Conservation (phyloP, 2,113 vertebrate genomes). For the Silurus asotus region DNA sequence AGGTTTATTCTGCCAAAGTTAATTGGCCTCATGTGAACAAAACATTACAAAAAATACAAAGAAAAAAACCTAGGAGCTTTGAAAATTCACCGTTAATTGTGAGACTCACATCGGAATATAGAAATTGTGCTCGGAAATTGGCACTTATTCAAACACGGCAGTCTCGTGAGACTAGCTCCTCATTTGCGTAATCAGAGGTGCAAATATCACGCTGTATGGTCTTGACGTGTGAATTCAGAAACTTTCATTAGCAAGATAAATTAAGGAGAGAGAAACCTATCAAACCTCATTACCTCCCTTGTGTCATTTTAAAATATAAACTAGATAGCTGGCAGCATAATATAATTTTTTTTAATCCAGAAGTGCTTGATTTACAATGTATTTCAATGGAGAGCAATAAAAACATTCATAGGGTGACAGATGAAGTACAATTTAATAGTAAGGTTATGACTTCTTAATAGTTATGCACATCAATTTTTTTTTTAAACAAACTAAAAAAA, state of each 20-base stretch:
- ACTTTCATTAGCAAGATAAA: constrained; percentile 1
- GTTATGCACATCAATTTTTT: background rate
- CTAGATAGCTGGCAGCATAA: constrained; percentile 9
- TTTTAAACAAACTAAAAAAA: no score
- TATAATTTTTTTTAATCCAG: constrained; percentile 6
- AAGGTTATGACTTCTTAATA: background rate
- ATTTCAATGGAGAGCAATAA: background rate
- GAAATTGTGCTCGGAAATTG: background rate
- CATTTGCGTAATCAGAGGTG: constrained; percentile 11
- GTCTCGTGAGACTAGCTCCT: constrained; percentile 9
- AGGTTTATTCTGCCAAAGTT: constrained; percentile 38
- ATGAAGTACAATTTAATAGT: background rate
- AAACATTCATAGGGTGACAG: background rate
- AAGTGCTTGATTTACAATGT: background rate
- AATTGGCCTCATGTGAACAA: constrained; percentile 48
- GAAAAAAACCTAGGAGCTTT: background rate
- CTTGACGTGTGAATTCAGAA: constrained; percentile 6
- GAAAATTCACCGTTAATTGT: constrained; percentile 39
- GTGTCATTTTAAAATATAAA: background rate
- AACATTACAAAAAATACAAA: background rate
- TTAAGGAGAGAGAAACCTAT: constrained; percentile 14
- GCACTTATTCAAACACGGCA: constrained; percentile 3
- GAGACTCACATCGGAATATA: background rate
- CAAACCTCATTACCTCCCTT: background rate
- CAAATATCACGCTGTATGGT: background rate